Conservation (phyloP, 2,888 invertebrate genomes). For the Papilio demoleus region DNA sequence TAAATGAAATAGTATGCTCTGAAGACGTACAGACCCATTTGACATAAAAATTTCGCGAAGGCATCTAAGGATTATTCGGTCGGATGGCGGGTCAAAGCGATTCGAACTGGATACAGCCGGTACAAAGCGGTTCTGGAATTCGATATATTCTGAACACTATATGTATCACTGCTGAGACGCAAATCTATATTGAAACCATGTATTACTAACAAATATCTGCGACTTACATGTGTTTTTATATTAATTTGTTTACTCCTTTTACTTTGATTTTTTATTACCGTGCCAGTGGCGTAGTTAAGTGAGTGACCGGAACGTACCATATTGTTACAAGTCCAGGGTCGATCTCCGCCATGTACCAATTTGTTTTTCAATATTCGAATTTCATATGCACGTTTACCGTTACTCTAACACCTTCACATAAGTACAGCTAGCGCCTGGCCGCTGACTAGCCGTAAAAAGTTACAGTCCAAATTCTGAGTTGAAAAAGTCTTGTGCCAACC, state of each 20-base stretch:
- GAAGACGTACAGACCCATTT: conserved; percentile 3
- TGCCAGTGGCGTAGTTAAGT: too few relatives aligned
- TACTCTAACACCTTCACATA: too few relatives aligned
- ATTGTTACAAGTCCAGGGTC: too few relatives aligned
- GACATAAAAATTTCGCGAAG: conserved; percentile 16
- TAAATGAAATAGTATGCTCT: conserved; percentile 7
- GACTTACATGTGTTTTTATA: neutral
- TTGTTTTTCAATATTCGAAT: neutral
- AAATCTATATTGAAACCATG: conserved; percentile 16
- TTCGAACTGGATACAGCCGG: conserved; percentile 43
- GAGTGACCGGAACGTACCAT: too few relatives aligned
- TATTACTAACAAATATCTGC: neutral
- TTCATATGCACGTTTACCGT: too few relatives aligned
- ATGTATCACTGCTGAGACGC: conserved; percentile 30
- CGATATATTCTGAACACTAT: conserved; percentile 33
- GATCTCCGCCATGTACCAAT: too few relatives aligned
- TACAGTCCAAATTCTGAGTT: too few relatives aligned
- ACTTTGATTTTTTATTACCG: too few relatives aligned
- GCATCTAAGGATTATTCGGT: conserved; percentile 36
- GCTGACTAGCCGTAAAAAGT: too few relatives aligned
- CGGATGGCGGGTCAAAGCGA: conserved; percentile 38
- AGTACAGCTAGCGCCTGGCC: too few relatives aligned
- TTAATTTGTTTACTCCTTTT: neutral
- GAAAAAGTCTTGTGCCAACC: too few relatives aligned
- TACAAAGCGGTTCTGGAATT: conserved; percentile 41